Evolutionary conservation across 2,113 vertebrate species (phyloP).

Genomic region (Pelobates fuscus): DNA sequence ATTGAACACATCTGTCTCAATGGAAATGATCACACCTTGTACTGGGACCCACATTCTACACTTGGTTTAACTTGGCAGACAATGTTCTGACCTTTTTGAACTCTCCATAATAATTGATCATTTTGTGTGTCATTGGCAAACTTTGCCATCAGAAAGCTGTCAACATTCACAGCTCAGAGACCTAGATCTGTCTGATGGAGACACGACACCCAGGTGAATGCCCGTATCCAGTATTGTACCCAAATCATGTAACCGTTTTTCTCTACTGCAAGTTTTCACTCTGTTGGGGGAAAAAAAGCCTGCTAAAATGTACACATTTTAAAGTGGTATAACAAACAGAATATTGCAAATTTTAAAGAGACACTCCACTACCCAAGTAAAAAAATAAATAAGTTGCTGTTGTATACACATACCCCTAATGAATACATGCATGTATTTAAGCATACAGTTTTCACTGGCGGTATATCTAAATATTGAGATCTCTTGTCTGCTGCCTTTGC

Average conservation of each 20-base stretch:
- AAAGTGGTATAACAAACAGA: too few species aligned
- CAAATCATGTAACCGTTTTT: background rate
- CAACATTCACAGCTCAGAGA: conserved; percentile 7
- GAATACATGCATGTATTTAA: too few species aligned
- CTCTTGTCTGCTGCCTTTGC: too few species aligned
- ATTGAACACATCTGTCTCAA: conserved; percentile 27
- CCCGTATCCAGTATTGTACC: background rate
- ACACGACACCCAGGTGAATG: background rate
- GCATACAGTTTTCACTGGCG: too few species aligned
- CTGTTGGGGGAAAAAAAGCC: too few species aligned
- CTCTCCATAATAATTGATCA: conserved; percentile 39
- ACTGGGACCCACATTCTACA: conserved; percentile 32
- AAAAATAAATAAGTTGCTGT: too few species aligned
- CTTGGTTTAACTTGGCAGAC: conserved; percentile 36
- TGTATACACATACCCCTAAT: too few species aligned
- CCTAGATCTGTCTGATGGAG: background rate
- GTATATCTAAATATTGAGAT: too few species aligned
- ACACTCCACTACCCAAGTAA: too few species aligned
- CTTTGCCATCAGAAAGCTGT: conserved; percentile 5
- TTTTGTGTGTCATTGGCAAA: conserved; percentile 23
- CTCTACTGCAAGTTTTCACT: too few species aligned
- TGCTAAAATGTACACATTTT: too few species aligned
- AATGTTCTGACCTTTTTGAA: conserved; percentile 42
- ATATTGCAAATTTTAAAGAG: too few species aligned
- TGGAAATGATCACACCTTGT: conserved; percentile 33